phyloP scores from a whole-genome alignment of 2,797 vertebrate genomes.

The Microctenopoma stevenorrisi region DNA sequence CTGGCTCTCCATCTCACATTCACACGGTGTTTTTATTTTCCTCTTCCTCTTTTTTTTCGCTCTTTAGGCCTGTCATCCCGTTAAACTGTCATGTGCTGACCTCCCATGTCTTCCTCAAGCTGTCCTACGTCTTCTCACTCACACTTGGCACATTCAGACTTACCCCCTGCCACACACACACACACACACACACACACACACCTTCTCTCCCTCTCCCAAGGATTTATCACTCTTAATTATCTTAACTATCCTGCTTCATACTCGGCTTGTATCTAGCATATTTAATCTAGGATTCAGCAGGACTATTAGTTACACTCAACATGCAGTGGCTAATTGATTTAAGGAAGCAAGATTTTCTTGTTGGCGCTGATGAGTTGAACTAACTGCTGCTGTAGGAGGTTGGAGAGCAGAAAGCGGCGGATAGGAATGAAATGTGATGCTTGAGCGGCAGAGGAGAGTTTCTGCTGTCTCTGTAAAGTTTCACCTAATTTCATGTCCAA shows the following conservation, averaged over 20 bases:
- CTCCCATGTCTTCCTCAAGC: conserved; percentile 43
- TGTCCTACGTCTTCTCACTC: conserved; percentile 25
- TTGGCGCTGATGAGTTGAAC: conserved; percentile 67
- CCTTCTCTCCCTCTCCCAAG: conserved; percentile 28
- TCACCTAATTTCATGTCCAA: conserved; percentile 48
- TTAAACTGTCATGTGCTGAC: conserved; percentile 45
- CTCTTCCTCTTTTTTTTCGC: background rate
- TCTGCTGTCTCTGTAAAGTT: conserved; percentile 47
- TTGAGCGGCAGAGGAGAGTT: conserved; percentile 17
- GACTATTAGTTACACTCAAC: conserved; percentile 81
- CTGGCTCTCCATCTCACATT: conserved; percentile 50
- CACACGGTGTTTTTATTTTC: conserved; percentile 22
- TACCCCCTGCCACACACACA: background rate
- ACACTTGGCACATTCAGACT: conserved; percentile 25
- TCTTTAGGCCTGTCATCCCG: conserved; percentile 44
- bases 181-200: background rate
- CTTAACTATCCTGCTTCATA: conserved; percentile 73
- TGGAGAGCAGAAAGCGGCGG: conserved; percentile 26
- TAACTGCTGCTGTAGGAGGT: conserved; percentile 49
- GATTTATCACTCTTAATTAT: conserved; percentile 82
- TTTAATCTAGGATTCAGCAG: conserved; percentile 79
- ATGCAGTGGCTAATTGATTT: conserved; percentile 77
- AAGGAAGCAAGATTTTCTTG: conserved; percentile 71
- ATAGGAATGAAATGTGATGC: conserved; percentile 19
- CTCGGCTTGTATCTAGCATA: conserved; percentile 75